phyloP scores from a whole-genome alignment of 2,888 invertebrate genomes.

The Drosophila infuscata region DNA sequence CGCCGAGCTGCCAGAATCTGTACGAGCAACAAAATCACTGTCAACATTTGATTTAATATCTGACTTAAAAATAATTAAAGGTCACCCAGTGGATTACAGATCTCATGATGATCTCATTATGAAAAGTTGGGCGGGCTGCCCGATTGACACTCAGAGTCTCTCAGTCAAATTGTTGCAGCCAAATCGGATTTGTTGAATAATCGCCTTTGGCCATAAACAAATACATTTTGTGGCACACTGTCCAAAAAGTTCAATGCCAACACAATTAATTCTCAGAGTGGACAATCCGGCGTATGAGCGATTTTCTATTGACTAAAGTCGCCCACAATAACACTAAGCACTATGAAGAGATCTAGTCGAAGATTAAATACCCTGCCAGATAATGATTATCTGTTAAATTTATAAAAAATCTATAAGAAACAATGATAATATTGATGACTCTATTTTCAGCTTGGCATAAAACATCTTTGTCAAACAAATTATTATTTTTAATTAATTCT shows the following conservation, averaged over 20 bases:
- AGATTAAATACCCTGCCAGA: background rate
- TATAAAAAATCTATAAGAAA: background rate
- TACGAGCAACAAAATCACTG: constrained; percentile 25
- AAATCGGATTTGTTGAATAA: constrained; percentile 53
- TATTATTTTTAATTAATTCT: background rate
- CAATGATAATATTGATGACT: too few relatives aligned
- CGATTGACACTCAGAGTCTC: constrained; percentile 22
- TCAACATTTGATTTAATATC: background rate
- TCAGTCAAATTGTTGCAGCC: constrained; percentile 32
- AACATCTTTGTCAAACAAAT: background rate
- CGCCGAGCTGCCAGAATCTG: constrained; percentile 87
- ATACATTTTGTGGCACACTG: constrained; percentile 47
- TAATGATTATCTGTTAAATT: background rate
- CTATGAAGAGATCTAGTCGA: background rate
- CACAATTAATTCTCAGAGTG: constrained; percentile 68
- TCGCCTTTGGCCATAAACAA: constrained; percentile 70
- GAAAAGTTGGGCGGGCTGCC: constrained; percentile 7
- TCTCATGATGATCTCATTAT: constrained; percentile 63
- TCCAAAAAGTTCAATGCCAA: constrained; percentile 74
- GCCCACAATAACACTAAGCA: constrained; percentile 56
- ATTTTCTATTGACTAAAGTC: constrained; percentile 30
- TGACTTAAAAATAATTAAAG: background rate
- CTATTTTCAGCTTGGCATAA: too few relatives aligned
- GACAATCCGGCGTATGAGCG: constrained; percentile 58
- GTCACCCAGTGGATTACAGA: constrained; percentile 5